Evolutionary conservation across 1,140 invertebrate genomes (phyloP), one percentile per base, ranked within the genome.

Genomic region (Gryon sp.): DNA sequence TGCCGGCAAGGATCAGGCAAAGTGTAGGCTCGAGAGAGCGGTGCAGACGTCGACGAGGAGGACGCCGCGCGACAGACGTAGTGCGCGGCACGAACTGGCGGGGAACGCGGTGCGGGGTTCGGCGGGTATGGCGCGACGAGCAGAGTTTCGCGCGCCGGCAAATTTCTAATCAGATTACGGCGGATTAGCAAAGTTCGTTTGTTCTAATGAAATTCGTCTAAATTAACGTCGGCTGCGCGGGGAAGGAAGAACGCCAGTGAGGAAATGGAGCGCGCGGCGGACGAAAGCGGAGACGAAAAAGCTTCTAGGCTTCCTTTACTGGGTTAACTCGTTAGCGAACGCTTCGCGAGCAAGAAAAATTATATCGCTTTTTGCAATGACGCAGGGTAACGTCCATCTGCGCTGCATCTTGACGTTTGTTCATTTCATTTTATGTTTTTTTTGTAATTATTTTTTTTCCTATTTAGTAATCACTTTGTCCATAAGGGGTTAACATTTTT

Each of bases 201-300:
- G 87, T 87, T 87, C 87, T 88, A 88, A 89, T 87, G 87, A 89
- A 89, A 89, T 88, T 88, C 86, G 87, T 87, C 84, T 87, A 88
- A 89, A 86, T 84, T 85, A 84, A 83, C 83, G 82, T 84, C 80
- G 77, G 78, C 63, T 46, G 74, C 7, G 76, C 43, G 45, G 60
- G 68, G 65, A 19, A 46, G 55, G 45, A 34, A 55, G 46, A 45
- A 57, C 46, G 45, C 46, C 43, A 32, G 48, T 14, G 72, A 75
- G 66, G 59, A 76, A 76, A 76, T 66, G 63, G 68, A 74, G 69
- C 62, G 72, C 66, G 52, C 70, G 40, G 45, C 63, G 45, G 59
- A 63, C 57, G 57, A 62, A 26, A 38, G 53, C 46, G 46, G 53
- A 55, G 65, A 70, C 62, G 46, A 68, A 78, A 72, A 78, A 81